These are phyloP conservation scores for Sylvicola fuscatus DNA, from an alignment of 2,888 invertebrate species.

Conservation along the genomic window DNA sequence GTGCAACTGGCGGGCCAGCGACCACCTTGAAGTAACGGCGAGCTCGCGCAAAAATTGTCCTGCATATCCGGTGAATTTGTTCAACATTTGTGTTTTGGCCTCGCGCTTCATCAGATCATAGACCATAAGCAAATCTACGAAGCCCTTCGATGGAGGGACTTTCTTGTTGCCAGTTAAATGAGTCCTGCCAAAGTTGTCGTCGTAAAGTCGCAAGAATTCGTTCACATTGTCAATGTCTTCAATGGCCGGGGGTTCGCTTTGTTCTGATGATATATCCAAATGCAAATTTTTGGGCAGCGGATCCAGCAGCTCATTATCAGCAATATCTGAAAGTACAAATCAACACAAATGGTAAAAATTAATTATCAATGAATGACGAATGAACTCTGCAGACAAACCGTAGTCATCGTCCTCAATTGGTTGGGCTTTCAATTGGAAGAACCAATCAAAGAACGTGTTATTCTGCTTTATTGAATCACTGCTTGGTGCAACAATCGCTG, in stretches of 20 bases:
- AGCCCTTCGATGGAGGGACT: constrained; percentile 23
- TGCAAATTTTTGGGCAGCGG: constrained; percentile 18
- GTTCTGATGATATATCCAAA: constrained; percentile 19
- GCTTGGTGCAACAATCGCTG: constrained; percentile 2
- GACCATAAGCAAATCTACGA: constrained; percentile 23
- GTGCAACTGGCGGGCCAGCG: no score
- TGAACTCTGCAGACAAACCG: no score
- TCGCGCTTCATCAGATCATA: constrained; percentile 25
- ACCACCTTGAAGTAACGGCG: no score
- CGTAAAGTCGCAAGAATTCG: constrained; percentile 22
- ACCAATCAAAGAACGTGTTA: constrained; percentile 9
- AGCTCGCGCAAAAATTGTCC: not conserved
- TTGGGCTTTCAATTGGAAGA: constrained; percentile 9
- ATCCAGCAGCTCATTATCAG: constrained; percentile 10
- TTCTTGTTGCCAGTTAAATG: constrained; percentile 20
- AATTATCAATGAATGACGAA: no score
- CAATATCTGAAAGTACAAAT: no score
- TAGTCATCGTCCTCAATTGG: not conserved
- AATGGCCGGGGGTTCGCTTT: constrained; percentile 7
- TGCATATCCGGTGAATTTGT: constrained; percentile 17
- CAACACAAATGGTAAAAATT: no score
- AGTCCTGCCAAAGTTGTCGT: constrained; percentile 19
- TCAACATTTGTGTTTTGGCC: constrained; percentile 21
- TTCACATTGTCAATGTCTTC: constrained; percentile 20
- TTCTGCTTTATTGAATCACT: constrained; percentile 1